phyloP scores from a whole-genome alignment of 2,888 invertebrate species.

The Parnassius smintheus region DNA sequence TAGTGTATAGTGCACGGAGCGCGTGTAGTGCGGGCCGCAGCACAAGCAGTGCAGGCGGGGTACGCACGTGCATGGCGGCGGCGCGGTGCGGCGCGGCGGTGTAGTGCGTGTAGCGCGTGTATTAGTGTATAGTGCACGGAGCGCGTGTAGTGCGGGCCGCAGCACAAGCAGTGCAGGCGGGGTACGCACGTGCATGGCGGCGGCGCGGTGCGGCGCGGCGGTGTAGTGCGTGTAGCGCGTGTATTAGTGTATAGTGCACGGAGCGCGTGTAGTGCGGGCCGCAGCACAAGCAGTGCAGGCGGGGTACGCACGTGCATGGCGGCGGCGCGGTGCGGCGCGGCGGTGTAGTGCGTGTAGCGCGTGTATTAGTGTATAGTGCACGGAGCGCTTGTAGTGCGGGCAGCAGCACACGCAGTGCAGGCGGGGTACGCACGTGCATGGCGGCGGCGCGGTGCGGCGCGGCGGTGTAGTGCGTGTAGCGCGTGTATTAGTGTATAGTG shows the following conservation, averaged over 20 bases:
- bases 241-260: conserved; percentile 70
- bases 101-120: conserved; percentile 77
- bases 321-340: conserved; percentile 86
- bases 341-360: conserved; percentile 79
- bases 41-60: conserved; percentile 75
- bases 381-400: conserved; percentile 85
- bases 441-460: conserved; percentile 86
- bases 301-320: conserved; percentile 82
- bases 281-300: conserved; percentile 83
- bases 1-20: conserved; percentile 50
- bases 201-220: conserved; percentile 88
- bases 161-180: conserved; percentile 78
- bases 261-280: conserved; percentile 85
- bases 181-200: conserved; percentile 82
- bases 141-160: conserved; percentile 87
- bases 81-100: conserved; percentile 90
- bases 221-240: conserved; percentile 74
- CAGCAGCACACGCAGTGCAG: conserved; percentile 83
- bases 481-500: conserved; percentile 82
- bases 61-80: conserved; percentile 83
- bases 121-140: conserved; percentile 36
- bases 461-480: conserved; percentile 79
- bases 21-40: conserved; percentile 87
- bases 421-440: conserved; percentile 80
- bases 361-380: conserved; percentile 77